Evolutionary conservation across 2,797 vertebrate genomes (phyloP), one percentile per base, ranked within the genome.

Genomic region (Cossypha polioptera): DNA sequence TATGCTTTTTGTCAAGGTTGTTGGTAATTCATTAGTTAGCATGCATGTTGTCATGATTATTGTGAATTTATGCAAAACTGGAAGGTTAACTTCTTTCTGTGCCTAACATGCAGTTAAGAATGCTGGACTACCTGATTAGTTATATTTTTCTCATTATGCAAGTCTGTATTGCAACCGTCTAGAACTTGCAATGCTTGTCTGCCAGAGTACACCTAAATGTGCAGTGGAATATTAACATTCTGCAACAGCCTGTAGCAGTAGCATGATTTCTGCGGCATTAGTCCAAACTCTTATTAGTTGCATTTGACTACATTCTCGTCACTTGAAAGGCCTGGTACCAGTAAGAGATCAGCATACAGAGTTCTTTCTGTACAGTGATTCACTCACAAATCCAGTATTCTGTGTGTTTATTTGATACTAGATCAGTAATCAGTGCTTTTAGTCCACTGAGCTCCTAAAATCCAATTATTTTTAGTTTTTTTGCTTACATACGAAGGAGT

Each of bases 381-480:
- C 13, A 15, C 33, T 57, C 38, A 9, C 18, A 73, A 90, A 68
- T 63, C 26, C 53, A 38, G 12, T 77, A 35, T 71, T 69, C 25
- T 63, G 25, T 13, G 6, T 1, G 2, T 58, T 77, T 63, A 16
- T 81, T 90, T 66, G 43, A 36, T 74, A 50, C 9, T 67, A 45
- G n/a, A 5, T 86, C 35, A 45, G 61, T 35, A 74, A 57, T 47
- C 13, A 1, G 7, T 57, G 31, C 25, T 81, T 16, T 45, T 59
- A 1, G 10, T 58, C 58, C 69, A 5, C 45, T 11, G 25, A 91
- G 24, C 40, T 80, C 19, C 40, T 59, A 80, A 89, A 93, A 79
- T 42, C 31, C 3, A 1, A 2, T 29, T 6, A 5, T 15, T 19
- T 22, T 17, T 20, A 5, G 5, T 2, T 29, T 17, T 38, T 68